phyloP scores from a whole-genome alignment of 2,888 invertebrate genomes.

The Chydorus sphaericus region DNA sequence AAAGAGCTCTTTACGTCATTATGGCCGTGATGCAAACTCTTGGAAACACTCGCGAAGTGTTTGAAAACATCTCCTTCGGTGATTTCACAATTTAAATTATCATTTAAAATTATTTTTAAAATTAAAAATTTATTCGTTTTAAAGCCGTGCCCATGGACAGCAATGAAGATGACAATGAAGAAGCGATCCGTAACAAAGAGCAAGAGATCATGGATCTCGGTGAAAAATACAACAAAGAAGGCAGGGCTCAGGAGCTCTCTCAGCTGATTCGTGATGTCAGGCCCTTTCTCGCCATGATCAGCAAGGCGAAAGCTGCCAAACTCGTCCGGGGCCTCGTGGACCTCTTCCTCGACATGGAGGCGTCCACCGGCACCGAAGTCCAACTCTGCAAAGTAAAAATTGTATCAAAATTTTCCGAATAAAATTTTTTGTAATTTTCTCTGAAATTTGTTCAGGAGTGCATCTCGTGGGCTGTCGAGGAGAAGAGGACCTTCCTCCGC shows the following conservation, averaged over 20 bases:
- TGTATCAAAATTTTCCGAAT: not conserved
- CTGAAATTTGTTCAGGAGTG: constrained; percentile 48
- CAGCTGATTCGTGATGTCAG: constrained; percentile 84
- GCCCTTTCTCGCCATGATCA: constrained; percentile 85
- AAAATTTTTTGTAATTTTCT: not conserved
- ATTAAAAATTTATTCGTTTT: no score
- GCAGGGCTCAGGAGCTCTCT: constrained; percentile 60
- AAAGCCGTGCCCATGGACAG: not conserved
- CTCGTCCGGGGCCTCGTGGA: constrained; percentile 92
- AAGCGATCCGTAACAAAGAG: constrained; percentile 79
- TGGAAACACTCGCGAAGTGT: not conserved
- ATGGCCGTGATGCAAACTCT: not conserved
- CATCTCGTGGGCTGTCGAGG: constrained; percentile 98
- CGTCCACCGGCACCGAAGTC: constrained; percentile 83
- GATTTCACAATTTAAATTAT: no score
- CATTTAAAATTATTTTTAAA: not conserved
- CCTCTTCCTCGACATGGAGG: constrained; percentile 91
- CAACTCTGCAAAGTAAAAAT: constrained; percentile 53
- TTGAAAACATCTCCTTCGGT: not conserved
- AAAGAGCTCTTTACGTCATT: no score
- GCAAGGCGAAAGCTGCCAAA: constrained; percentile 98
- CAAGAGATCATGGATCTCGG: constrained; percentile 87
- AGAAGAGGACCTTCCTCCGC: constrained; percentile 88
- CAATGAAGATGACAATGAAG: constrained; percentile 60
- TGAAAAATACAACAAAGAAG: constrained; percentile 78